These are phyloP conservation scores for Campoletis sonorensis DNA, from an alignment of 1,140 invertebrate species.

Conservation along the genomic window DNA sequence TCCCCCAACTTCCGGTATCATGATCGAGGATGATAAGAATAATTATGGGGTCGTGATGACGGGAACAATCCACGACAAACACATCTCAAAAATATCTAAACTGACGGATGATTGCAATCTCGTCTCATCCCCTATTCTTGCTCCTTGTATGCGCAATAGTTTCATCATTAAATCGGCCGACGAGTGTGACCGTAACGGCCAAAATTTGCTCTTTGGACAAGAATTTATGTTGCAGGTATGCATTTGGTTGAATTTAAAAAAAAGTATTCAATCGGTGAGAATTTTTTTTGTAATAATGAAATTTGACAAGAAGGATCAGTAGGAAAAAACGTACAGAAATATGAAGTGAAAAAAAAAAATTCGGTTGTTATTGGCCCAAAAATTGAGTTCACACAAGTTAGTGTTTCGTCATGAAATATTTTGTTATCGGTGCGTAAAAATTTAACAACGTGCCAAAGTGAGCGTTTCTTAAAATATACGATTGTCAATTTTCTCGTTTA, in stretches of 20 bases:
- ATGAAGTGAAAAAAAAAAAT: no score
- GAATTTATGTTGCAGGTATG: constrained; percentile 36
- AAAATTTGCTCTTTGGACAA: constrained; percentile 42
- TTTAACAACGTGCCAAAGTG: no score
- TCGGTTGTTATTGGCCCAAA: no score
- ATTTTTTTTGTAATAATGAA: no score
- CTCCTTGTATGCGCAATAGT: constrained; percentile 36
- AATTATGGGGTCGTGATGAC: constrained; percentile 30
- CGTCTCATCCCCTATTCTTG: constrained; percentile 6
- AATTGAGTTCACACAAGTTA: no score
- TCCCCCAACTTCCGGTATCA: neutral
- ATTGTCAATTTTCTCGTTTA: no score
- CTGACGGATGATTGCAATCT: constrained; percentile 27
- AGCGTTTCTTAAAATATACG: no score
- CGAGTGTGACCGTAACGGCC: neutral
- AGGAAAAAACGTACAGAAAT: no score
- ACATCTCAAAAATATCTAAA: neutral
- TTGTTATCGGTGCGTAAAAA: no score
- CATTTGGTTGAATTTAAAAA: neutral
- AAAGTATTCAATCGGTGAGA: no score
- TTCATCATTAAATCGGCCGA: constrained; percentile 43
- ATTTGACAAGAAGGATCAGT: no score
- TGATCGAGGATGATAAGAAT: neutral
- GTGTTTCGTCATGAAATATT: no score
- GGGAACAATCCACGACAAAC: constrained; percentile 31